Conservation (phyloP, 2,888 invertebrate species). For the Caenorhabditis sp. region DNA sequence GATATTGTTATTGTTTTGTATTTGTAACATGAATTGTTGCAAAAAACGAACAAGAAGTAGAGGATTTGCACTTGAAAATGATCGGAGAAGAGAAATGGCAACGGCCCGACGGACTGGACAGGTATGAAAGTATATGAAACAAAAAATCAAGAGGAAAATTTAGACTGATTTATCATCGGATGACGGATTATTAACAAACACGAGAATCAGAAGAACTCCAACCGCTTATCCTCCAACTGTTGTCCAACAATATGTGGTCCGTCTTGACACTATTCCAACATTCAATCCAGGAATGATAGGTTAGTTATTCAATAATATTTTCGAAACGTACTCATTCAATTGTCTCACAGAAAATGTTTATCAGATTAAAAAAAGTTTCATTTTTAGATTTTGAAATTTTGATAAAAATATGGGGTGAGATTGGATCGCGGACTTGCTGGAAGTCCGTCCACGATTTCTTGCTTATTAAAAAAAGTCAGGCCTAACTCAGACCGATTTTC, state of each 20-base stretch:
- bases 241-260: slow-evolving; percentile 48
- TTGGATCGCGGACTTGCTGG: no score
- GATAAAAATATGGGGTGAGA: no score
- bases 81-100: not conserved
- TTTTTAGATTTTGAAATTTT: no score
- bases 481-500: no score
- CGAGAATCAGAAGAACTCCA: slow-evolving; percentile 4
- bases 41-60: not conserved
- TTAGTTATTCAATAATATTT: no score
- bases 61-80: not conserved
- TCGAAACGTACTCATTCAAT: no score
- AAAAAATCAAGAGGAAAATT: no score
- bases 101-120: not conserved
- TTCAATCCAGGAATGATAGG: slow-evolving; percentile 59
- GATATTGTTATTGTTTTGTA: slow-evolving; percentile 12
- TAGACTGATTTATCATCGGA: not conserved
- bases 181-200: not conserved
- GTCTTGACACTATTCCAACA: slow-evolving; percentile 57
- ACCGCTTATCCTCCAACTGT: slow-evolving; percentile 35
- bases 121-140: no score
- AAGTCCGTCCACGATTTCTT: no score
- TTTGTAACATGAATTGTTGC: slow-evolving; percentile 32
- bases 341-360: no score
- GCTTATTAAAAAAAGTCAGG: no score
- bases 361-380: no score